These are phyloP conservation scores for Panthera uncia DNA, from an alignment of 2,113 vertebrate genomes.

Conservation along the genomic window DNA sequence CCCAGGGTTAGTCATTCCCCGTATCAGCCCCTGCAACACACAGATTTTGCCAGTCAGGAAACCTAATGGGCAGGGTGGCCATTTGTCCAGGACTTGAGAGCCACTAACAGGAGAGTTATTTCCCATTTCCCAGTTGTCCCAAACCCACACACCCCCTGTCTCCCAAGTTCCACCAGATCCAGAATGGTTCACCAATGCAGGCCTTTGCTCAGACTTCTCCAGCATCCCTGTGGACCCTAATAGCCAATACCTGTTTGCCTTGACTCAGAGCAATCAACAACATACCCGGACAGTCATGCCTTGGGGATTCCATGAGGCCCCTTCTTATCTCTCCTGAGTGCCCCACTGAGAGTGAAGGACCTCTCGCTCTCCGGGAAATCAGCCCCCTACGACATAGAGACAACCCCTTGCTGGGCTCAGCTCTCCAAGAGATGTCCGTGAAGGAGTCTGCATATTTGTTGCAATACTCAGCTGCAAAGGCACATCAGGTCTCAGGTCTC, in stretches of 20 bases:
- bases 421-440: background rate
- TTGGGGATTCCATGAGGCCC: background rate
- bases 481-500: background rate
- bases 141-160: background rate
- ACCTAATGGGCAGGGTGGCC: too few species aligned
- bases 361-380: rapidly evolving
- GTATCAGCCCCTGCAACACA: background rate
- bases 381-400: background rate
- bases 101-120: background rate
- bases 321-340: background rate
- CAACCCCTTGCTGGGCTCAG: background rate
- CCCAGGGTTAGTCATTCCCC: background rate
- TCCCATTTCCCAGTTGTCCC: background rate
- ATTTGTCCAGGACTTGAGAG: background rate
- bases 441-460: background rate
- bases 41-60: background rate
- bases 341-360: background rate
- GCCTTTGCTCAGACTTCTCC: background rate
- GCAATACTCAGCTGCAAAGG: background rate
- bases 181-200: background rate
- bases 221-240: background rate
- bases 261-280: background rate
- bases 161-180: background rate
- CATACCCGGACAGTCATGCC: background rate
- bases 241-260: background rate